Conservation (phyloP, 2,797 vertebrate species). For the Aplochiton taeniatus region DNA sequence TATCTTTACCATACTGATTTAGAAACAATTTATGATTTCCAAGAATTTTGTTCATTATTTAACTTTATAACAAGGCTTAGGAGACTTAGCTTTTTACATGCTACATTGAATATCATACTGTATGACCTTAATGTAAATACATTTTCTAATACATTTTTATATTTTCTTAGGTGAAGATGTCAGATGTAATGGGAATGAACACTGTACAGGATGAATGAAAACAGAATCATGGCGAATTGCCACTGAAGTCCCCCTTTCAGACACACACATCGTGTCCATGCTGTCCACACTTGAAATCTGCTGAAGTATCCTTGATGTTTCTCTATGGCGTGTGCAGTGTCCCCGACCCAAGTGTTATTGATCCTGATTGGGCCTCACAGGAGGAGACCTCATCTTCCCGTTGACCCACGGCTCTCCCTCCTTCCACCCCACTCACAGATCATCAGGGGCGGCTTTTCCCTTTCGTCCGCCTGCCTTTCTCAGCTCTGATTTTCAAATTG, state of each 20-base stretch:
- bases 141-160: not conserved
- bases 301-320: conserved; percentile 37
- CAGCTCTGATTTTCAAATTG: conserved; percentile 65
- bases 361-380: conserved; percentile 79
- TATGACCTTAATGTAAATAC: not conserved
- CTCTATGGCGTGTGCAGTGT: conserved; percentile 60
- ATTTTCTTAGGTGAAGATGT: conserved; percentile 11
- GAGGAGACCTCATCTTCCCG: conserved; percentile 73
- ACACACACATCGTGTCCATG: conserved; percentile 31
- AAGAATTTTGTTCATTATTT: conserved; percentile 6
- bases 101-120: conserved; percentile 1
- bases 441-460: conserved; percentile 65
- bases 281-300: conserved; percentile 52
- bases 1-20: conserved; percentile 52
- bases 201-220: no score
- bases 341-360: conserved; percentile 66
- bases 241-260: no score
- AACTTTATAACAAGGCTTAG: not conserved
- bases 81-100: no score
- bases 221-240: no score
- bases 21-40: conserved; percentile 36
- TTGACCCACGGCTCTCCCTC: conserved; percentile 67
- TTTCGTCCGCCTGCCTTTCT: conserved; percentile 20
- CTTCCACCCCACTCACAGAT: conserved; percentile 64
- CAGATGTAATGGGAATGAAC: conserved; percentile 24